Base-by-base conservation (phyloP, 2,113 vertebrate species). In the Lophura nycthemera region DNA sequence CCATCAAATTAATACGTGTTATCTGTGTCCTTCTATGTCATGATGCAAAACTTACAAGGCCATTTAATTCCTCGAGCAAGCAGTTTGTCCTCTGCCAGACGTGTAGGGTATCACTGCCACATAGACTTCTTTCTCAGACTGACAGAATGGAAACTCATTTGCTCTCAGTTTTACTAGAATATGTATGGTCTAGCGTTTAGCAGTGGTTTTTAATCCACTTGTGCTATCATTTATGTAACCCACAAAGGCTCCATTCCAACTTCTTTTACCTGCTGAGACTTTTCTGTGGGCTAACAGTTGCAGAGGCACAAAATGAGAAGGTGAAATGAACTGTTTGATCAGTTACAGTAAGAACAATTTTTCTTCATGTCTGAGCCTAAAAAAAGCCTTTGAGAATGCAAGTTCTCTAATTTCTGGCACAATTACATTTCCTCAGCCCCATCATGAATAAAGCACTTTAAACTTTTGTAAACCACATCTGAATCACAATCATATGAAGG, bases 41-140 rank as follows among this genome's bases (percentile, higher is more conserved):
- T 10, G 71, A 67, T 56, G 83, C 59, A 88, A 72, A 86, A 93
- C 90, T 90, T 80, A 88, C 42, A 76, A 83, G 72, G 60, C 80
- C 63, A 64, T 90, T 93, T 90, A 90, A 85, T 43, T 70, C 75
- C 54, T 48, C 22, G 21, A 66, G 75, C 79, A 85, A 90, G 80
- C 67, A 87, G 6, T 64, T 19, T 66, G 48, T n/a, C 61, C 38
- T 66, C 18, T 43, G 52, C 29, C 52, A 43, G 30, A 57, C 11
- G 10, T 16, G 21, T 32, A n/a, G 36, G 36, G 27, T 67, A 54
- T n/a, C 32, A 17, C 29, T 47, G 76, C 80, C 60, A 48, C 34
- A 43, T 20, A 73, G 75, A 88, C 85, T 88, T 54, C 27, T 22
- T 17, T 84, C n/a, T 63, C 36, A 43, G 64, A 43, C 21, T 75